Base-by-base conservation (phyloP, 2,888 invertebrate genomes). In the Lasioglossum zephyrum region DNA sequence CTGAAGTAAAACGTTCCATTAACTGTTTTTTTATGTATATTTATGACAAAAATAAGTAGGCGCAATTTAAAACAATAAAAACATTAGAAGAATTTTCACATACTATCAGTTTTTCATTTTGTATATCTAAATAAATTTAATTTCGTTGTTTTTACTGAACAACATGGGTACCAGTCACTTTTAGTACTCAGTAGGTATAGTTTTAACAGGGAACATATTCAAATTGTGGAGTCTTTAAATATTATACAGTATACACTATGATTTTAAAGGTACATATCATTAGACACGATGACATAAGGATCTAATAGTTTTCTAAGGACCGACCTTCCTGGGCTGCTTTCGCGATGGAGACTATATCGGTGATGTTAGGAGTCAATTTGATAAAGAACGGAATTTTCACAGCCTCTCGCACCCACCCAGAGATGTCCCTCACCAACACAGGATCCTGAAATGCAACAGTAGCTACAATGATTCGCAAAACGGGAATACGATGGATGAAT, bases 321-420 rank as follows among this genome's bases (percentile, higher is more conserved):
- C 18, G 95, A 97, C 98, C 98, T 96, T 98, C 97, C 92, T 98
- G 95, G 0, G 99, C 99, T 4, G 99, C 99, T 91, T 94, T 95
- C 0, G 99, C 99, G 88, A 99, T 98, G 60, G 96, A 96, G 0
- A 98, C 97, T 77, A 99, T 98, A 88, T 99, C 98, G 0, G 99
- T 99, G 44, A 99, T 99, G 94, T 99, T 99, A 0, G 99, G 99
- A 0, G 99, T 99, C 81, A 99, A 95, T 95, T 99, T 99, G 22
- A 99, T 97, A 95, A 99, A 99, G 96, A 99, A 98, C 3, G 99
- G 99, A 88, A 99, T 98, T 93, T 97, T 97, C 13, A 99, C 97
- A 0, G 98, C 97, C 49, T 96, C 96, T 78, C 97, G 96, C 18
- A 99, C 98, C 99, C 99, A 99, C 81, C 96, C 95, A 0, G 99